Conservation (phyloP, 2,888 invertebrate species). For the Myopa testacea region DNA sequence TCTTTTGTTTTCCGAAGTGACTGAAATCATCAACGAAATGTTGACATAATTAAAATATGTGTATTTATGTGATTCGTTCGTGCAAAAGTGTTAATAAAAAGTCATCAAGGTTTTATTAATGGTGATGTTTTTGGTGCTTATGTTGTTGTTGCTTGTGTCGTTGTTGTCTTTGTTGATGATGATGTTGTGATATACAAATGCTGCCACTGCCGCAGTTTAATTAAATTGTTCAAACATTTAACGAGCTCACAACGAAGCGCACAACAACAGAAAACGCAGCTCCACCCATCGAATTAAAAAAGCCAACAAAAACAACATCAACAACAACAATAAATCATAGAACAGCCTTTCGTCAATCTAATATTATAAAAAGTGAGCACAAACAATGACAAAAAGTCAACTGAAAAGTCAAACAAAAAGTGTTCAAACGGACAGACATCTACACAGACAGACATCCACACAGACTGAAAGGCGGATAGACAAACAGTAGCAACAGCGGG, state of each 20-base stretch:
- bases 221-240: slow-evolving; percentile 53
- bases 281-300: slow-evolving; percentile 3
- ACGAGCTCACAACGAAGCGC: slow-evolving; percentile 44
- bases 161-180: background rate
- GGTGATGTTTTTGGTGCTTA: too few species aligned
- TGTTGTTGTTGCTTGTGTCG: too few species aligned
- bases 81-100: slow-evolving; percentile 19
- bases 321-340: slow-evolving; percentile 24
- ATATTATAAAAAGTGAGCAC: background rate
- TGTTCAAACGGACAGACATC: slow-evolving; percentile 14
- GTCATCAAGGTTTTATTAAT: background rate
- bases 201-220: slow-evolving; percentile 45
- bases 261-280: slow-evolving; percentile 28
- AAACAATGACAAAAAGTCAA: slow-evolving; percentile 3
- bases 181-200: background rate
- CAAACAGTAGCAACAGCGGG: background rate
- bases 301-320: slow-evolving; percentile 30
- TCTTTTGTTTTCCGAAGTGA: background rate
- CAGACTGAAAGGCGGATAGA: background rate
- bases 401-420: slow-evolving; percentile 23
- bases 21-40: too few species aligned
- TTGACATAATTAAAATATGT: slow-evolving; percentile 23
- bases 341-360: background rate
- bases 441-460: slow-evolving; percentile 23
- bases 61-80: slow-evolving; percentile 7